phyloP scores from a whole-genome alignment of 2,113 vertebrate species.

The Podarcis raffonei region DNA sequence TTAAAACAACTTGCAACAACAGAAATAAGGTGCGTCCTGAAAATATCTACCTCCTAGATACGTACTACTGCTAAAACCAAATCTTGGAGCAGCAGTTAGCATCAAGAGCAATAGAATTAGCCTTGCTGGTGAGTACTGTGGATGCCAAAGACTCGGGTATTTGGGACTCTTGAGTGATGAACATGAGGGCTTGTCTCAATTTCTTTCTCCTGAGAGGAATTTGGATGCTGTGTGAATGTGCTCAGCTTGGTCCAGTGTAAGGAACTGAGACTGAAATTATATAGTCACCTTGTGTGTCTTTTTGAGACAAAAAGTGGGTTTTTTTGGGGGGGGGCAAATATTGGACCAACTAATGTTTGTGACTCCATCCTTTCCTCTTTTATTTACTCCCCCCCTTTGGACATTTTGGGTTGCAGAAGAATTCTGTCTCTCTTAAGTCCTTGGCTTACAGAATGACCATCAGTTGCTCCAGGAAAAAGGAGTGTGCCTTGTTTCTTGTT shows the following conservation, averaged over 20 bases:
- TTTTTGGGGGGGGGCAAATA: background rate
- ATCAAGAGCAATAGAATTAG: background rate
- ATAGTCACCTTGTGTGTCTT: background rate
- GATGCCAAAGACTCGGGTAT: background rate
- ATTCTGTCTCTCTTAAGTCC: background rate
- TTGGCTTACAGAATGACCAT: background rate
- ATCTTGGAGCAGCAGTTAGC: accelerated
- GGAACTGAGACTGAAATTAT: background rate
- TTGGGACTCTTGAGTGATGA: background rate
- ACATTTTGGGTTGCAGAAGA: background rate
- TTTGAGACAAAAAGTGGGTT: background rate
- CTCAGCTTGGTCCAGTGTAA: background rate
- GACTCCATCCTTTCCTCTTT: background rate
- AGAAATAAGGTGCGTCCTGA: too few relatives aligned
- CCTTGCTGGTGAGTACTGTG: background rate
- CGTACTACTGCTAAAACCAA: background rate
- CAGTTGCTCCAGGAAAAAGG: background rate
- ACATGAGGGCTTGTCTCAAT: background rate
- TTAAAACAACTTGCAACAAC: too few relatives aligned
- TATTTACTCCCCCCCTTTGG: background rate
- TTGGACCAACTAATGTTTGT: background rate
- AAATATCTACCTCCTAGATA: background rate
- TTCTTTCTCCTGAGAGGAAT: background rate
- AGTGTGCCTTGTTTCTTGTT: background rate
- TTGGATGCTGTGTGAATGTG: background rate